Conservation (phyloP, 2,797 vertebrate species). For the Stomatorhinus walkeri region DNA sequence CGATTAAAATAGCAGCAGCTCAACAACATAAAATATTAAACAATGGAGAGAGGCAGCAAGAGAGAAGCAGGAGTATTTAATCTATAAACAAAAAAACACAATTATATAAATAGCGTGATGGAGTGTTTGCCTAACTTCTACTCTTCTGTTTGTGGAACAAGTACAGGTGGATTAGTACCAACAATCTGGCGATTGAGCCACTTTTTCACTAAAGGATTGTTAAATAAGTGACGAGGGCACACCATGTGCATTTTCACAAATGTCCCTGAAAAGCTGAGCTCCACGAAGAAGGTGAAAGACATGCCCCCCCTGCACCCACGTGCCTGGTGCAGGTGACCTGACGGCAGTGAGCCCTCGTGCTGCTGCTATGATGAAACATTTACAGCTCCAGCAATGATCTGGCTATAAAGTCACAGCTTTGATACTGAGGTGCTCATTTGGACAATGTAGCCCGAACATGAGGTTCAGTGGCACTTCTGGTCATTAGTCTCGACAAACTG, state of each 20-base stretch:
- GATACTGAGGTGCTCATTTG: neutral
- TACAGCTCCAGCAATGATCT: neutral
- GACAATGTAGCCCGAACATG: neutral
- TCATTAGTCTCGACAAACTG: neutral
- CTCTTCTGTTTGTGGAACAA: neutral
- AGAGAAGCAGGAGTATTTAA: neutral
- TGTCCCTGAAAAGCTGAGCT: neutral
- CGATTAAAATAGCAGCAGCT: neutral
- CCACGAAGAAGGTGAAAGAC: neutral
- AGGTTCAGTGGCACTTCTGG: neutral
- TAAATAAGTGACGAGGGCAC: neutral
- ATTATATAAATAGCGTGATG: neutral
- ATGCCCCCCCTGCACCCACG: neutral
- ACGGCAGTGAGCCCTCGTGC: neutral
- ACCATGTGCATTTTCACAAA: neutral
- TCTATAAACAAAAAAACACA: neutral
- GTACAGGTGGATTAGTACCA: neutral
- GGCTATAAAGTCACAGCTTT: neutral
- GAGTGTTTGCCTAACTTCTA: conserved; percentile 6
- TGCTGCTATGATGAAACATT: neutral
- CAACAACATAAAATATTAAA: conserved; percentile 10
- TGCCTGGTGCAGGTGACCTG: neutral
- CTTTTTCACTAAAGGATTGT: neutral
- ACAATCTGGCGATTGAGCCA: neutral
- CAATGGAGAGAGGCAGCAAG: neutral